These are phyloP conservation scores for Coregonus ussuriensis DNA, from an alignment of 2,797 vertebrate genomes.

Conservation along the genomic window DNA sequence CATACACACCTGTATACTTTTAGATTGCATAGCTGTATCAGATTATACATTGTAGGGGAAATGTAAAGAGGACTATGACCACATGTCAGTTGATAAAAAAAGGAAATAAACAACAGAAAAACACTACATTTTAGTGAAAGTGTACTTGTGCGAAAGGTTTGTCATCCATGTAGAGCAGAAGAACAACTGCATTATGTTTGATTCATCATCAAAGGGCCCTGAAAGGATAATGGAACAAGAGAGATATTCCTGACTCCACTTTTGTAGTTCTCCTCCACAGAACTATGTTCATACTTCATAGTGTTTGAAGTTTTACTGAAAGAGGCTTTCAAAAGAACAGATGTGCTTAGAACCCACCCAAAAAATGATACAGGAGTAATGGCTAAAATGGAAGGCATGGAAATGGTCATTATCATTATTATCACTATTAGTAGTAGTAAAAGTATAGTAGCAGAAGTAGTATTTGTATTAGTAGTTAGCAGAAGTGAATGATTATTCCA, in stretches of 20 bases:
- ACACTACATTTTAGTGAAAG: constrained; percentile 33
- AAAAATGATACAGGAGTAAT: constrained; percentile 21
- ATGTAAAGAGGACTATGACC: neutral
- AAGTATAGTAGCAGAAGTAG: neutral
- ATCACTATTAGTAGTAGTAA: neutral
- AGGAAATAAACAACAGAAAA: constrained; percentile 7
- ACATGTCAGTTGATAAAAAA: neutral
- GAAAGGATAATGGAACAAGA: constrained; percentile 53
- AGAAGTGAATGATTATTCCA: no score
- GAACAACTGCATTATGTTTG: constrained; percentile 54
- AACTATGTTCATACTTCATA: constrained; percentile 37
- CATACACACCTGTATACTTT: no score
- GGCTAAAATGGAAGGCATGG: neutral
- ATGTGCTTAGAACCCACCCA: constrained; percentile 46
- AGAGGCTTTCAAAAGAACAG: constrained; percentile 35
- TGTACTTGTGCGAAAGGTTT: constrained; percentile 50
- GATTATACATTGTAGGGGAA: neutral
- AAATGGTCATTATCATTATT: no score
- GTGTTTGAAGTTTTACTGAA: constrained; percentile 39
- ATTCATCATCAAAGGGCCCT: constrained; percentile 54
- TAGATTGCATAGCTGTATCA: no score
- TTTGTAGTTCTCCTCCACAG: constrained; percentile 47
- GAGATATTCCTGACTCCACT: constrained; percentile 50
- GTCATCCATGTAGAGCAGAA: constrained; percentile 38
- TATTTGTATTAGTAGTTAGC: neutral